Evolutionary conservation across 2,113 vertebrate species (phyloP), one percentile per base, ranked within the genome.

Genomic region (Amazona guildingii): DNA sequence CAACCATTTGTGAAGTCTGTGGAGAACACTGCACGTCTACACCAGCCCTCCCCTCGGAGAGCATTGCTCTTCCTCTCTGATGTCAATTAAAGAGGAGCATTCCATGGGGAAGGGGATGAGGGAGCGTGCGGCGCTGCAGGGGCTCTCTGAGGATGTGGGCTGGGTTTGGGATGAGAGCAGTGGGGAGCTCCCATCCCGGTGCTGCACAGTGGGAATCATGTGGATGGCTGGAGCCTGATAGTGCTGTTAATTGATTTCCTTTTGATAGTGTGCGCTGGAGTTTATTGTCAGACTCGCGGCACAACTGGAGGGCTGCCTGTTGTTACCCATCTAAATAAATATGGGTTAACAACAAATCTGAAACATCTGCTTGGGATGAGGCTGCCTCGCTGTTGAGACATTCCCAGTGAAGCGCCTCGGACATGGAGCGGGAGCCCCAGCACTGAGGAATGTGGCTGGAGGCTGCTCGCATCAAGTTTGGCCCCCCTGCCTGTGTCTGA

Each of bases 271-370:
- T 3, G 83, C 73, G 90, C 73, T 39, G 1, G 55, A 75, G 83
- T 73, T 84, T 86, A 18, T 76, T 83, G 86, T 79, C 80, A 52
- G 88, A 52, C 35, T 88, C 43, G 19, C 3, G 0, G 69, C 62
- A 46, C 28, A 8, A 73, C 3, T 86, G 88, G 77, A 92, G 88
- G 77, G 52, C 88, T 96, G 95, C 83, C 78, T 69, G 87, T 49
- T 83, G 86, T 88, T 86, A 94, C 90, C 92, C 93, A 74, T 75
- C 80, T 72, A 90, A 94, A 95, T 88, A 96, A 96, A 96, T 82
- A 91, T 0, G 69, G 94, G 73, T 93, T 92, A 95, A 83, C 88
- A 89, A 76, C 92, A 88, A 94, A 96, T 93, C n/a, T 5, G 80
- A 96, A 96, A 78, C 90, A 95, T 90, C 94, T 97, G 95, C 86